Conservation (phyloP, 53 echinoderm and acorn worm species). For the Mesocentrotus franciscanus region DNA sequence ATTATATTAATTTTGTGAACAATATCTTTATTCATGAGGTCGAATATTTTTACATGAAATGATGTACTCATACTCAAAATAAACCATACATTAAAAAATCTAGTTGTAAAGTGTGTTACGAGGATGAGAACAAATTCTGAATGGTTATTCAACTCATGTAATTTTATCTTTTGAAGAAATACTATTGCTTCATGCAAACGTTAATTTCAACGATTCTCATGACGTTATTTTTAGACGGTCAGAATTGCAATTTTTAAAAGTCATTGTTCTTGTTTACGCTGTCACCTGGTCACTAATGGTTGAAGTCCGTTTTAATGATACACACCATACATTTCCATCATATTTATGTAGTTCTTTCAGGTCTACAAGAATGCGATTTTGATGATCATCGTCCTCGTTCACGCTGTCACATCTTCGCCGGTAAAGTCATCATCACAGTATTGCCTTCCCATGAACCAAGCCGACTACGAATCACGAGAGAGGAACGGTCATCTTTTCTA, state of each 20-base stretch:
- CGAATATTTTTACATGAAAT: background rate
- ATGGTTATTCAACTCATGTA: no score
- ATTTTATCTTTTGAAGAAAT: background rate
- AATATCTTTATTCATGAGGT: no score
- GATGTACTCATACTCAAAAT: no score
- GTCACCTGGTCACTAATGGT: no score
- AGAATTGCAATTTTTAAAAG: no score
- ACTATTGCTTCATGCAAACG: background rate
- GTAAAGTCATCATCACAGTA: background rate
- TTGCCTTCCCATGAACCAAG: slow-evolving; percentile 41
- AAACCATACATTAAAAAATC: no score
- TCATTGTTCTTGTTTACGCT: no score
- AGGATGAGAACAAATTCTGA: no score
- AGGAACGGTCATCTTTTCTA: slow-evolving; percentile 27
- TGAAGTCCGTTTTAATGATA: no score
- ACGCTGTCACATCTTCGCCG: background rate
- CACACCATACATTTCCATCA: no score
- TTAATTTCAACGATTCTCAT: background rate
- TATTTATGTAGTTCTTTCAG: background rate
- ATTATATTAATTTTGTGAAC: no score
- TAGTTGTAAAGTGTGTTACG: no score
- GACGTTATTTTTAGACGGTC: background rate
- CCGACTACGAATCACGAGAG: slow-evolving; percentile 39
- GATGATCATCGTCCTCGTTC: background rate
- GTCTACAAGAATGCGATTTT: background rate